phyloP scores from a whole-genome alignment of 2,113 vertebrate species.

The Geococcyx californianus region DNA sequence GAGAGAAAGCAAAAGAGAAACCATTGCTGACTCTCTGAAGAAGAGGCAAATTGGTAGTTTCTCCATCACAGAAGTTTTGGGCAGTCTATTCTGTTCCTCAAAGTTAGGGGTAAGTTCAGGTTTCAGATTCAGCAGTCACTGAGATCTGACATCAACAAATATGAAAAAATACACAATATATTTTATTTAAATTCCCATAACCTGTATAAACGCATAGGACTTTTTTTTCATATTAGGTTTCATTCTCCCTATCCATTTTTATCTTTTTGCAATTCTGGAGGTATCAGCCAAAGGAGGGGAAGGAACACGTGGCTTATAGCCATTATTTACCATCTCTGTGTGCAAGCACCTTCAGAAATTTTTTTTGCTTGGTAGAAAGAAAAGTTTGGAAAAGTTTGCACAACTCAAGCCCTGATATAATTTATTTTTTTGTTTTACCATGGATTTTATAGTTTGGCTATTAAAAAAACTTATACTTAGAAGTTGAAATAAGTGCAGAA shows the following conservation, averaged over 20 bases:
- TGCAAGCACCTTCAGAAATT: neutral
- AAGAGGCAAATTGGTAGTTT: neutral
- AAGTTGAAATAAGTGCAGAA: neutral
- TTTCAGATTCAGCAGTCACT: neutral
- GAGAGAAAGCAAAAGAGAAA: neutral
- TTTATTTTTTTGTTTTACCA: neutral
- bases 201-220: too few relatives aligned
- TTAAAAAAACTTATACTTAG: too few relatives aligned
- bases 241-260: neutral
- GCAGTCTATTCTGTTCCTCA: neutral
- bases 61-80: neutral
- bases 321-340: neutral
- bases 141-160: neutral
- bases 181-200: neutral
- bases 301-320: neutral
- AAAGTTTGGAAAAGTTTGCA: neutral
- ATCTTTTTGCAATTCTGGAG: neutral
- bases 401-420: neutral
- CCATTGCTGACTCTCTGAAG: neutral
- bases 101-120: neutral
- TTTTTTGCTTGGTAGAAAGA: neutral
- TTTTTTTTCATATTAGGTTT: neutral
- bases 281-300: neutral
- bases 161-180: neutral
- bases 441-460: neutral